phyloP scores from a whole-genome alignment of 2,888 invertebrate species.

The Dendrolimus pini region DNA sequence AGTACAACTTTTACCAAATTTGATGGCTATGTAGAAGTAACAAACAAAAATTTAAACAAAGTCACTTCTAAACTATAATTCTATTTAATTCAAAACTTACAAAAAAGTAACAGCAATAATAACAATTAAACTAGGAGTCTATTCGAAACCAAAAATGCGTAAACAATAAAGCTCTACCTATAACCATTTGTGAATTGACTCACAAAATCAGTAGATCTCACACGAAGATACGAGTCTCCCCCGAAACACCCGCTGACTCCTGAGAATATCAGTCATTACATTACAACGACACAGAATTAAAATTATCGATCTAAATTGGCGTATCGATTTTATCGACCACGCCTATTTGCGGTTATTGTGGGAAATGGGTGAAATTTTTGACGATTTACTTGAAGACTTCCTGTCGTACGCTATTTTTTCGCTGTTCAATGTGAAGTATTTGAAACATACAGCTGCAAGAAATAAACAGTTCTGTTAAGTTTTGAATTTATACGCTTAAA shows the following conservation, averaged over 20 bases:
- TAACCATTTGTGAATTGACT: constrained; percentile 34
- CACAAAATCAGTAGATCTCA: constrained; percentile 58
- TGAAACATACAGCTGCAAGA: too few species aligned
- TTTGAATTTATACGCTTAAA: too few species aligned
- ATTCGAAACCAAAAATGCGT: constrained; percentile 32
- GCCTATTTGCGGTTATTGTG: constrained; percentile 50
- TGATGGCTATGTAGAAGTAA: too few species aligned
- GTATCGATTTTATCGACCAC: constrained; percentile 45
- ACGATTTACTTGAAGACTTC: constrained; percentile 24
- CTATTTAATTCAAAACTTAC: too few species aligned
- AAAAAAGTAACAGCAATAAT: constrained; percentile 31
- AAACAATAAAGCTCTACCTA: constrained; percentile 30
- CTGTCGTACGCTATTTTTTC: constrained; percentile 16
- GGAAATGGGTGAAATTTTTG: constrained; percentile 37
- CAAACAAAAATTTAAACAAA: too few species aligned
- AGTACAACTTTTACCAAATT: too few species aligned
- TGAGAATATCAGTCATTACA: constrained; percentile 66
- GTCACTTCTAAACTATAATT: too few species aligned
- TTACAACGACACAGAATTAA: constrained; percentile 41
- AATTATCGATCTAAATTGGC: constrained; percentile 51
- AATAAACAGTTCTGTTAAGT: too few species aligned
- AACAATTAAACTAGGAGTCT: constrained; percentile 14
- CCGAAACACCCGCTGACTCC: constrained; percentile 51
- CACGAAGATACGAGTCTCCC: constrained; percentile 61
- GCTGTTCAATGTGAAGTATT: too few species aligned